Evolutionary conservation across 2,888 invertebrate species (phyloP).

Genomic region (Apantesis nais): DNA sequence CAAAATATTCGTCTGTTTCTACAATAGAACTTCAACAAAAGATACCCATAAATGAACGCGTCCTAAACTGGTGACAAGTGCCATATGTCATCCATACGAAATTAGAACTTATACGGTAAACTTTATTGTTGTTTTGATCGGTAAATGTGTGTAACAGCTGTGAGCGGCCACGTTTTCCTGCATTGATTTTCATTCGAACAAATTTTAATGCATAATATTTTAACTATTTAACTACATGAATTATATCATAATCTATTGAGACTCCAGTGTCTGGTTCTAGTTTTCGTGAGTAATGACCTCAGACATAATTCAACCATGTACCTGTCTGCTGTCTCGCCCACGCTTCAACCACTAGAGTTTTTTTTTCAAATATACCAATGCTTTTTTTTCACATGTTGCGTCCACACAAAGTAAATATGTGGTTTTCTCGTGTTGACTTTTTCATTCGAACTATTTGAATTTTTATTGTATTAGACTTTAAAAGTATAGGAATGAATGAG

Average conservation of each 20-base stretch:
- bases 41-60: conserved; percentile 62
- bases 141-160: conserved; percentile 74
- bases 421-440: conserved; percentile 49
- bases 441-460: conserved; percentile 37
- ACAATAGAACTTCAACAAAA: conserved; percentile 54
- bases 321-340: conserved; percentile 77
- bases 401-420: conserved; percentile 52
- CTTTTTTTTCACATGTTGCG: conserved; percentile 60
- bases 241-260: conserved; percentile 60
- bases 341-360: conserved; percentile 62
- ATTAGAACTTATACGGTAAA: conserved; percentile 75
- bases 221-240: conserved; percentile 48
- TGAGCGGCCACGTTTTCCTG: conserved; percentile 54
- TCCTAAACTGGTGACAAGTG: conserved; percentile 67
- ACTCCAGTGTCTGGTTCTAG: conserved; percentile 44
- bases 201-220: conserved; percentile 32
- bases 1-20: conserved; percentile 44
- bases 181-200: conserved; percentile 57
- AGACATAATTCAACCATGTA: conserved; percentile 71
- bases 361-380: conserved; percentile 65
- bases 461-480: conserved; percentile 36
- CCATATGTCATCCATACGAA: conserved; percentile 72
- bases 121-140: conserved; percentile 71
- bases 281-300: conserved; percentile 80
- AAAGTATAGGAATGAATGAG: conserved; percentile 49